Percentiles rank a stretch among this genome's conserved stretches.
These are phyloP conservation scores for Megalopta genalis DNA, from an alignment of 1,140 invertebrate genomes.

Conservation along the genomic window DNA sequence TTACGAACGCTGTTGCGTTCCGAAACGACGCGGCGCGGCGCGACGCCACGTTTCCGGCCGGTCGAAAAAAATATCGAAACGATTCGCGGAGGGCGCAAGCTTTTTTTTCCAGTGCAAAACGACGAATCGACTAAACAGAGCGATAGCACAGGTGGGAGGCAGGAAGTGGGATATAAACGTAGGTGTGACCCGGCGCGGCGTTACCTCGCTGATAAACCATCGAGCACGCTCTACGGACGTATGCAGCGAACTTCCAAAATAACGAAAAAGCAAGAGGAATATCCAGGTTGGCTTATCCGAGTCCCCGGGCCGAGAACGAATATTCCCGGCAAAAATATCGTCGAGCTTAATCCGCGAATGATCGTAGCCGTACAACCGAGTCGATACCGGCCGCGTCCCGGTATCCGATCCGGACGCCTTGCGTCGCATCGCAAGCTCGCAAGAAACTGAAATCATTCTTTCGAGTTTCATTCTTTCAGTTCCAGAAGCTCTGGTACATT, in stretches of 20 bases:
- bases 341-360: constrained; percentile 59
- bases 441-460: too few species aligned
- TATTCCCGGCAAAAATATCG: constrained; percentile 63
- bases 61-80: too few species aligned
- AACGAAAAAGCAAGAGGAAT: constrained; percentile 63
- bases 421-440: neutral
- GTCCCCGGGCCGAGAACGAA: constrained; percentile 50
- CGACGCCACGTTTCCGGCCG: too few species aligned
- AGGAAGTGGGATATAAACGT: constrained; percentile 16
- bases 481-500: too few species aligned
- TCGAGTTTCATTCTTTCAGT: too few species aligned
- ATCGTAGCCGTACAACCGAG: constrained; percentile 40
- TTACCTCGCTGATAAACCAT: constrained; percentile 60
- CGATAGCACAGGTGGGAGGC: constrained; percentile 5
- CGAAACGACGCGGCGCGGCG: neutral
- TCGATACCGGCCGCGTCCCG: constrained; percentile 35
- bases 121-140: neutral
- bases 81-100: too few species aligned
- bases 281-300: constrained; percentile 60
- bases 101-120: too few species aligned
- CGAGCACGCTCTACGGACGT: constrained; percentile 54
- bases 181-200: constrained; percentile 8
- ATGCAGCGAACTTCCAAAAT: constrained; percentile 60
- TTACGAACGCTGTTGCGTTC: neutral
- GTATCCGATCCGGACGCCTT: constrained; percentile 20